A percentile compares a stretch with the other conserved stretches of the same genome.
These are phyloP conservation scores for Temnothorax nylanderi DNA, from an alignment of 1,140 invertebrate genomes.

Conservation along the genomic window DNA sequence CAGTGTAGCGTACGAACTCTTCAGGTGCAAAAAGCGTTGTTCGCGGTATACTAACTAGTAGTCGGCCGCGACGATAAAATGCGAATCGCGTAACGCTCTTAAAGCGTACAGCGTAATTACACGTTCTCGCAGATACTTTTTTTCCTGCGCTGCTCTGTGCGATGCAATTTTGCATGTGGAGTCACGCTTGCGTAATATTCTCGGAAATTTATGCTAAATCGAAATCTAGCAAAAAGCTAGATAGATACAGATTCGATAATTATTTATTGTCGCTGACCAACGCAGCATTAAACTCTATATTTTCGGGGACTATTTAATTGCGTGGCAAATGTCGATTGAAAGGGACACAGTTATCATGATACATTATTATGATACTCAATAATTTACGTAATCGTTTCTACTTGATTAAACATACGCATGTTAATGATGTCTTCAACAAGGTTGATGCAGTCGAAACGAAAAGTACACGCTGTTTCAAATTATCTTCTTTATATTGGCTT, in stretches of 20 bases:
- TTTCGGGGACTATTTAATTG: background rate
- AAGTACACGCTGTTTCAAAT: background rate
- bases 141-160: background rate
- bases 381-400: background rate
- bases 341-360: constrained; percentile 52
- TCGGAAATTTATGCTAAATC: constrained; percentile 7
- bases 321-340: background rate
- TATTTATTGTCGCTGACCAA: background rate
- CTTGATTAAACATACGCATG: background rate
- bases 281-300: background rate
- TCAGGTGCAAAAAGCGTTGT: background rate
- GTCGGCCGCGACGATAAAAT: background rate
- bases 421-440: background rate
- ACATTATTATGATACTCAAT: background rate
- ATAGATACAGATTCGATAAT: background rate
- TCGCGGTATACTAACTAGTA: background rate
- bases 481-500: background rate
- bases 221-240: background rate
- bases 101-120: background rate
- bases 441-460: background rate
- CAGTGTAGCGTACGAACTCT: background rate
- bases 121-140: background rate
- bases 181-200: background rate
- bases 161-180: background rate
- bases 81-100: constrained; percentile 1